Evolutionary conservation across 2,113 vertebrate species (phyloP).

Genomic region (Daphoenositta chrysoptera): DNA sequence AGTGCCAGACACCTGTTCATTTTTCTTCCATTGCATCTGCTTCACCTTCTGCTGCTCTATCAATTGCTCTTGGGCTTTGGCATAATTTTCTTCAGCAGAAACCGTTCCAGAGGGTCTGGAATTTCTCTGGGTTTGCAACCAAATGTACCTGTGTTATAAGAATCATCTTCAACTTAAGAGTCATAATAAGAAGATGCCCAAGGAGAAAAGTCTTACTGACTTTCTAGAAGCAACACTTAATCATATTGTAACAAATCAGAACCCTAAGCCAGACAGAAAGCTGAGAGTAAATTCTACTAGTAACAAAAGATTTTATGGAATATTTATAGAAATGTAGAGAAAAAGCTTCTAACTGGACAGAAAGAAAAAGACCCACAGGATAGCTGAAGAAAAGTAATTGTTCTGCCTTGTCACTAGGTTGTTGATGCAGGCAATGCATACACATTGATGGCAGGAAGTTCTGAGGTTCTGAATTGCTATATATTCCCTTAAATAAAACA

Average conservation of each 20-base stretch:
- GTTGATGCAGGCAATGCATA: neutral
- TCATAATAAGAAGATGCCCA: neutral
- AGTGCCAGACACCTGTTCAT: slow-evolving; percentile 50
- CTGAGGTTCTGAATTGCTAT: neutral
- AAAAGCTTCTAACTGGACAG: neutral
- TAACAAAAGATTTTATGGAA: neutral
- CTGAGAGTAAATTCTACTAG: neutral
- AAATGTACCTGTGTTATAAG: neutral
- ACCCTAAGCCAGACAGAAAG: neutral
- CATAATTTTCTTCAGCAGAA: neutral
- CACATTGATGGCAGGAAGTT: neutral
- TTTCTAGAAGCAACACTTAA: neutral
- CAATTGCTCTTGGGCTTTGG: neutral
- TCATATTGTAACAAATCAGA: neutral
- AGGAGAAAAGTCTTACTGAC: neutral
- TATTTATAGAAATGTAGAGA: neutral
- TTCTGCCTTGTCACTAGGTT: neutral
- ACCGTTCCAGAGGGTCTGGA: neutral
- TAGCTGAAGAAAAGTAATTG: neutral
- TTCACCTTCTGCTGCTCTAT: slow-evolving; percentile 44
- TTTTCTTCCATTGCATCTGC: slow-evolving; percentile 42
- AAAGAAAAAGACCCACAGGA: neutral
- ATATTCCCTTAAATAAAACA: neutral
- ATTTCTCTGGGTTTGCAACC: neutral
- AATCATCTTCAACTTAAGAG: neutral